Base-by-base conservation (phyloP, 2,797 vertebrate genomes). In the Acanthis flammea region DNA sequence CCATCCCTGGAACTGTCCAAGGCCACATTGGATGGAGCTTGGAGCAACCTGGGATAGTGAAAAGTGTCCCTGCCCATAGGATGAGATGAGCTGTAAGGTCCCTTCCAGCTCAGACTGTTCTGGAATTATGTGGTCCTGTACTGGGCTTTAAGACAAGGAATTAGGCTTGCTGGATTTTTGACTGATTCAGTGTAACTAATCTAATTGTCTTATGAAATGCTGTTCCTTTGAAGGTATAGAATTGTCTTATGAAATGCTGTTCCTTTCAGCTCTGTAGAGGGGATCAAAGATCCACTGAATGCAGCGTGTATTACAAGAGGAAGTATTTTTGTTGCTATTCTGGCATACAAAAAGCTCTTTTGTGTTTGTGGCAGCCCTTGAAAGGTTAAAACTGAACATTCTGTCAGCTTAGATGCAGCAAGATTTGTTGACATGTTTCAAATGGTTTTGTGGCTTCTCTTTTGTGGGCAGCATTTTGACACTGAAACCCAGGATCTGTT, bases 401-500 rank as follows among this genome's bases (percentile, higher is more conserved):
- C 1, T 47, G 39, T 77, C 41, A 45, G 18, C 24, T 77, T 65
- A n/a, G 41, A 13, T 65, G 28, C 27, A 78, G 22, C 10, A 27
- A 23, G 39, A 6, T 60, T 65, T 27, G 10, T 68, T 70, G 51
- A 51, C 9, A 4, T 23, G 19, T 65, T 91, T 79, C 19, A 67
- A 15, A 31, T 67, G 10, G 14, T 8, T 55, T 66, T 51, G 41
- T 57, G 50, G 39, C 86, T 73, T 71, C 33, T 90, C 33, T 82
- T 51, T 12, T 24, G 67, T 77, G 41, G 42, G 54, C 95, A 99
- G 99, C 99, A 99, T 97, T 99, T 99, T 97, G 99, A 99, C 75
- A 98, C 99, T 0, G 99, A 99, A 88, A 99, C 99, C 0, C 99
- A 99, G 94, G 99, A 99, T 87, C 97, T 99, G 19, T 97, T 98